phyloP scores from a whole-genome alignment of 2,888 invertebrate genomes.

The Alsophila aescularia region DNA sequence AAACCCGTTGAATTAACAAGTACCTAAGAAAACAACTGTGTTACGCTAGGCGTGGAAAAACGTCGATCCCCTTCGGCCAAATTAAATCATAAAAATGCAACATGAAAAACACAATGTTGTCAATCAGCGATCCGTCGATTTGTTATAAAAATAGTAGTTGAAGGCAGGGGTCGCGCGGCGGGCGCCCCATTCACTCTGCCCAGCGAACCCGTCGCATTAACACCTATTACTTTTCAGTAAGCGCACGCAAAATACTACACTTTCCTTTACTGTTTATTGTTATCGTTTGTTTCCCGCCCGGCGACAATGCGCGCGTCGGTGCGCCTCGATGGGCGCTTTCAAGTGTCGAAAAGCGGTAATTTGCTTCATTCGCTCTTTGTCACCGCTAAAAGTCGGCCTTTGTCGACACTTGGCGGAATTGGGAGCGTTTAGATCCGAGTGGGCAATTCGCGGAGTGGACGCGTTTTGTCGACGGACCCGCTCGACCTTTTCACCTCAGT shows the following conservation, averaged over 20 bases:
- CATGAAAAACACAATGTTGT: slow-evolving; percentile 65
- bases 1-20: not conserved
- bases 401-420: slow-evolving; percentile 81
- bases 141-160: slow-evolving; percentile 71
- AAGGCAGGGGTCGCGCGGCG: slow-evolving; percentile 42
- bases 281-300: slow-evolving; percentile 80
- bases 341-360: slow-evolving; percentile 81
- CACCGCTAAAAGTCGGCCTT: slow-evolving; percentile 80
- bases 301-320: slow-evolving; percentile 71
- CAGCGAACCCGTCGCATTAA: slow-evolving; percentile 76
- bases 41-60: not conserved
- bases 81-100: slow-evolving; percentile 60
- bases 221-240: slow-evolving; percentile 76
- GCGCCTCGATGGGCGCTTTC: slow-evolving; percentile 78
- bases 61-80: slow-evolving; percentile 21
- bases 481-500: slow-evolving; percentile 43
- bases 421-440: slow-evolving; percentile 81
- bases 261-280: slow-evolving; percentile 83
- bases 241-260: slow-evolving; percentile 79
- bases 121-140: slow-evolving; percentile 71
- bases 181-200: slow-evolving; percentile 64
- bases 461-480: slow-evolving; percentile 53
- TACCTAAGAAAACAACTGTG: not conserved
- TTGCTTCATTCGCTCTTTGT: slow-evolving; percentile 81
- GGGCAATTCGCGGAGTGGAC: slow-evolving; percentile 78